phyloP scores from a whole-genome alignment of 2,113 vertebrate genomes.

The Sterrhoptilus dennistouni region DNA sequence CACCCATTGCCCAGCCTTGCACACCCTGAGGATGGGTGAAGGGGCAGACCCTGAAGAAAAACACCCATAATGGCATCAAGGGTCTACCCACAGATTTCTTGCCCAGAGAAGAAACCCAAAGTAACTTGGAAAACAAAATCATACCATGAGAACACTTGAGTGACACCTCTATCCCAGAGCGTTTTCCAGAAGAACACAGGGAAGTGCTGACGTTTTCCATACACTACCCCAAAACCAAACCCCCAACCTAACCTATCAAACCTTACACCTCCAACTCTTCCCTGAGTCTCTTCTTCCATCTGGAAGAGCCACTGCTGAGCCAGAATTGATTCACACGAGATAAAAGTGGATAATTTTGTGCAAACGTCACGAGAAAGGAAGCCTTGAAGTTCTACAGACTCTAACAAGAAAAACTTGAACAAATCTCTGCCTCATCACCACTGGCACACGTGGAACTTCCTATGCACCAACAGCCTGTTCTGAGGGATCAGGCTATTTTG shows the following conservation, averaged over 20 bases:
- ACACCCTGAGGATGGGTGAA: background rate
- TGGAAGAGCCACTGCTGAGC: background rate
- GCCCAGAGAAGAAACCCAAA: background rate
- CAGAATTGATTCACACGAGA: background rate
- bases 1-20: background rate
- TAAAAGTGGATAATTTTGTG: background rate
- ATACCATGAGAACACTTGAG: accelerated
- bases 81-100: background rate
- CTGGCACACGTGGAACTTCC: background rate
- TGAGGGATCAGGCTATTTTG: background rate
- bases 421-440: background rate
- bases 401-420: background rate
- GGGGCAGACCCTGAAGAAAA: background rate
- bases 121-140: background rate
- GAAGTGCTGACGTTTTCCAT: background rate
- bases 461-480: background rate
- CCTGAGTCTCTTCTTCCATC: background rate
- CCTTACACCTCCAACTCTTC: background rate
- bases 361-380: background rate
- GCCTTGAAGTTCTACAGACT: background rate
- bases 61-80: accelerated
- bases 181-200: accelerated
- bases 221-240: background rate
- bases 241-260: background rate
- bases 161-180: accelerated